Conservation (phyloP, 2,797 vertebrate species). For the Parauchenoglanis ngamensis region DNA sequence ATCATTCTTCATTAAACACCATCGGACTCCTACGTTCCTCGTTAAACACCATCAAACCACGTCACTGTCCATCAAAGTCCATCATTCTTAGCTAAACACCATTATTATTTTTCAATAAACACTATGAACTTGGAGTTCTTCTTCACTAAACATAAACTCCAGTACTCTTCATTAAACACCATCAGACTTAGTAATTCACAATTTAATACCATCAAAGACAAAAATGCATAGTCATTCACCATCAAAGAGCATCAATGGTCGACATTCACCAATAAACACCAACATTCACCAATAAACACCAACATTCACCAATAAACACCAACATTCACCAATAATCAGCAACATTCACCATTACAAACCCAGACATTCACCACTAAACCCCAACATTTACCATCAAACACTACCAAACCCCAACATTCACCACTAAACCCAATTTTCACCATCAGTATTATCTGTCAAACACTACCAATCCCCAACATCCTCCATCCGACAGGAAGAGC, state of each 20-base stretch:
- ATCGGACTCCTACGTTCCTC: not conserved
- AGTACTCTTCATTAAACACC: not conserved
- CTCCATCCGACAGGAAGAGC: not conserved
- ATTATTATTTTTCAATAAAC: no score
- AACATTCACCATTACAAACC: not conserved
- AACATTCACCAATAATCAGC: no score
- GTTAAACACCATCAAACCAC: not conserved
- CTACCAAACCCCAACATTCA: not conserved
- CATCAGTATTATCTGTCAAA: not conserved
- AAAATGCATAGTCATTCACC: no score
- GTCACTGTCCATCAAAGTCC: not conserved
- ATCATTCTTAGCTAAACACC: not conserved
- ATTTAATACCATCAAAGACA: no score
- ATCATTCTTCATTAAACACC: not conserved
- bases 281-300: no score
- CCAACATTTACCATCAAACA: not conserved
- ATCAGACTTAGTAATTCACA: not conserved
- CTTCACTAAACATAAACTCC: not conserved
- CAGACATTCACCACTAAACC: not conserved
- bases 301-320: not conserved
- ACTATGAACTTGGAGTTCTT: not conserved
- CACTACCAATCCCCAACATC: not conserved
- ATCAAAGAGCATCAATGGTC: not conserved
- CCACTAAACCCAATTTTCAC: not conserved
- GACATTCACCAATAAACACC: not conserved